Base-by-base conservation (phyloP, 2,797 vertebrate species). In the Discoglossus pictus region DNA sequence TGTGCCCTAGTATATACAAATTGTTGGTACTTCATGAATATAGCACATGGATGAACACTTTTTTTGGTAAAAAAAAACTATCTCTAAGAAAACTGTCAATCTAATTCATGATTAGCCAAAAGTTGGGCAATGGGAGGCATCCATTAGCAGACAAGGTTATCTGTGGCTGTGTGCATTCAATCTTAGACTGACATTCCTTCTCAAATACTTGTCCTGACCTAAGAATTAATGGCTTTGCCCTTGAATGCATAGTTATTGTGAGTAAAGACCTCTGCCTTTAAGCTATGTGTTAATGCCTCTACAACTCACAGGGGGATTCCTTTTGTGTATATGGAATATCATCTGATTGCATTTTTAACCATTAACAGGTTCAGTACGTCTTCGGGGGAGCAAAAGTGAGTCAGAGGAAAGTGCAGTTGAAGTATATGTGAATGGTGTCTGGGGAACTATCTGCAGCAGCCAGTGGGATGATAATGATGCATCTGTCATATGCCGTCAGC, bases 341-440 rank as follows among this genome's bases (percentile, higher is more conserved):
- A 60, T 23, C 61, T 44, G 51, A 64, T 64, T 50, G 61, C 60
- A 58, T 71, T 56, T 71, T 61, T 43, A 69, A 70, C 68, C 61
- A 71, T 64, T 64, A 64, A 38, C 74, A 94, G 93, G 93, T 17
- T 91, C 90, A 27, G 85, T 96, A 65, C 87, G 90, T 74, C 87
- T 96, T 35, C 88, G 80, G 64, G 91, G 90, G 64, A 91, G 93
- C 56, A 88, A 87, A 77, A 90, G 87, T 58, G 88, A 92, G 51
- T 84, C 91, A 10, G 93, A 95, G 74, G 94, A 93, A 61, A 71
- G 52, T 52, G 86, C 86, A 31, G 91, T 97, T 77, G 94, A 95
- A 71, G 85, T 94, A 46, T 92, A 91, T 80, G 69, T 90, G 61
- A 87, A 87, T 17, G 90, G 93, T 66, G 80, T 77, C 10, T 95